Conservation (phyloP, 2,797 vertebrate species). For the Salmo trutta region DNA sequence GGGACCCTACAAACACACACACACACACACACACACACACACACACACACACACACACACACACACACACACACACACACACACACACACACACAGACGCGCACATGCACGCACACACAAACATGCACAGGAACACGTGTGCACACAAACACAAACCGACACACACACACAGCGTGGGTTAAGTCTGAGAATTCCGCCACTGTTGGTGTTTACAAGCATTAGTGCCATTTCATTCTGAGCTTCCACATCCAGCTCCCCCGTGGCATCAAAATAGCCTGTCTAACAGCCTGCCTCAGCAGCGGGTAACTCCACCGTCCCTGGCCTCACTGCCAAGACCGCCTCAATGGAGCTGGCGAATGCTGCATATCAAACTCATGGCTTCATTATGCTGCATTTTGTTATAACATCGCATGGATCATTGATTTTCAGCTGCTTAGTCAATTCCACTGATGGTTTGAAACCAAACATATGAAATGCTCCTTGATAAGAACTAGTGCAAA, state of each 20-base stretch:
- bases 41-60: constrained; percentile 1
- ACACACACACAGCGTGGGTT: not conserved
- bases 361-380: constrained; percentile 18
- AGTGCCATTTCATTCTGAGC: constrained; percentile 25
- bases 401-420: not conserved
- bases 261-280: constrained; percentile 55
- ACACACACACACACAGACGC: not conserved
- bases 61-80: not conserved
- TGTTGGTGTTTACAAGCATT: constrained; percentile 55
- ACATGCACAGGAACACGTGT: not conserved
- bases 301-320: constrained; percentile 50
- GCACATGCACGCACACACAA: constrained; percentile 13
- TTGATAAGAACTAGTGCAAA: not conserved
- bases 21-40: constrained; percentile 21
- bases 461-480: not conserved
- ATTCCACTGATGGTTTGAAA: not conserved
- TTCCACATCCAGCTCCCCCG: constrained; percentile 15
- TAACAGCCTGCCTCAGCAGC: constrained; percentile 46
- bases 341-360: constrained; percentile 32
- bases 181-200: constrained; percentile 25
- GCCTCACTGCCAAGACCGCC: constrained; percentile 43
- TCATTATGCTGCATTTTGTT: not conserved
- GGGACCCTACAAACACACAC: constrained; percentile 54
- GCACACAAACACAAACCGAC: constrained; percentile 2
- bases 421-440: not conserved